Evolutionary conservation across 2,888 invertebrate genomes (phyloP).

Genomic region (Lithophane leautieri): DNA sequence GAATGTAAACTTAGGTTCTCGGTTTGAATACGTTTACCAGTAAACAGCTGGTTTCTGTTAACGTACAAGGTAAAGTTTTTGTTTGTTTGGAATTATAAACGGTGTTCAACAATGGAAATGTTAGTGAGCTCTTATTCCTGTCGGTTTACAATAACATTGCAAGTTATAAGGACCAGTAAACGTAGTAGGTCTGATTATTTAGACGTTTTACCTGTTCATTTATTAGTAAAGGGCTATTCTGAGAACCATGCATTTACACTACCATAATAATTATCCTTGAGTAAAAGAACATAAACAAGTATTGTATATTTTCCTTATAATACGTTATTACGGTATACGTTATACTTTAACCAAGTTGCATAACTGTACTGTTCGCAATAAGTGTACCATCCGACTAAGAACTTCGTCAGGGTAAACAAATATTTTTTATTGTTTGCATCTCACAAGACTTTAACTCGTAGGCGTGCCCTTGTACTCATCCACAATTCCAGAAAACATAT

Average conservation of each 20-base stretch:
- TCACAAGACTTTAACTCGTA: conserved; percentile 54
- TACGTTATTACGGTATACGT: not conserved
- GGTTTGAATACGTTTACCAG: conserved; percentile 30
- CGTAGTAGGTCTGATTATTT: conserved; percentile 1
- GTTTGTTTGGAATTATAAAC: conserved; percentile 43
- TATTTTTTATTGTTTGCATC: conserved; percentile 59
- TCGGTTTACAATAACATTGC: conserved; percentile 11
- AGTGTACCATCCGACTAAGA: conserved; percentile 29
- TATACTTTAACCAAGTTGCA: conserved; percentile 5
- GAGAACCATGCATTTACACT: not conserved
- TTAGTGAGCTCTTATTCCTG: conserved; percentile 20
- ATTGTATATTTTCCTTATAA: conserved; percentile 35
- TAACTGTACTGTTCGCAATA: conserved; percentile 22
- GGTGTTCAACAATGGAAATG: conserved; percentile 34
- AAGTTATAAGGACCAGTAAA: conserved; percentile 2
- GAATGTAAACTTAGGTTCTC: conserved; percentile 49
- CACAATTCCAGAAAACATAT: conserved; percentile 54
- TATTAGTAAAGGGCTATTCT: not conserved
- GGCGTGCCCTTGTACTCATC: conserved; percentile 57
- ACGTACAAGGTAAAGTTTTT: conserved; percentile 34
- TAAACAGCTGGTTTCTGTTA: conserved; percentile 47
- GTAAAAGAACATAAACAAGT: not conserved
- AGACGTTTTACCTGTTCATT: conserved; percentile 6
- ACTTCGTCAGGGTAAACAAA: conserved; percentile 62
- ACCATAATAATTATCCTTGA: not conserved